phyloP scores from a whole-genome alignment of 2,797 vertebrate species.

The Malacoctenus gilli region DNA sequence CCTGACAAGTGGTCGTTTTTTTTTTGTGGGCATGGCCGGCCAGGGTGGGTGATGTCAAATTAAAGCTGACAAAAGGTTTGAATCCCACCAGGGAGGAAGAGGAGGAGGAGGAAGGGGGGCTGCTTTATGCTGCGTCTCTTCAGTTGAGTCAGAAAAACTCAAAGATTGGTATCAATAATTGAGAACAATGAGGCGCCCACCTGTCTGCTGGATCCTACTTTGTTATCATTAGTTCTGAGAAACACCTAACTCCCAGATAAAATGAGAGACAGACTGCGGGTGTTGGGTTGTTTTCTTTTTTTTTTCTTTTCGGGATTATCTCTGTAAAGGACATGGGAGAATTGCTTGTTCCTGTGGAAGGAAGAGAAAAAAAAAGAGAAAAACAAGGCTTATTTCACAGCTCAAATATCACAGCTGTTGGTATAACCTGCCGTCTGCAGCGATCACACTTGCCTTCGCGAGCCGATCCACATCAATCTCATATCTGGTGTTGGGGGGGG shows the following conservation, averaged over 20 bases:
- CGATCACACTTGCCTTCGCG: conserved; percentile 58
- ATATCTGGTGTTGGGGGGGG: conserved; percentile 69
- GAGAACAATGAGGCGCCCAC: conserved; percentile 46
- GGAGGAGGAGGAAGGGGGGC: too few species aligned
- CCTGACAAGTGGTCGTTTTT: conserved; percentile 63
- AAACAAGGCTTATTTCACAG: conserved; percentile 69
- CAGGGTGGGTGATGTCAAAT: conserved; percentile 40
- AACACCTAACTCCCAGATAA: conserved; percentile 33
- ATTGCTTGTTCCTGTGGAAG: conserved; percentile 54
- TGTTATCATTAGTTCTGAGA: conserved; percentile 41
- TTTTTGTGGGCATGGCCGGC: conserved; percentile 28
- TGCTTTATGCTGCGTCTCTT: conserved; percentile 2
- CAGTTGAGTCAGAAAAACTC: too few species aligned
- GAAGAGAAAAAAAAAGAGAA: conserved; percentile 11
- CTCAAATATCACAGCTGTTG: conserved; percentile 78
- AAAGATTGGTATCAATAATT: conserved; percentile 54
- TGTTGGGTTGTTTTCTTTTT: too few species aligned
- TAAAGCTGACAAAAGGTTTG: conserved; percentile 36
- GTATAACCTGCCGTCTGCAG: conserved; percentile 67
- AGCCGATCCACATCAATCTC: conserved; percentile 67
- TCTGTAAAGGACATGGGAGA: conserved; percentile 65
- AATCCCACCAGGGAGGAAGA: too few species aligned
- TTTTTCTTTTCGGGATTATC: conserved; percentile 66
- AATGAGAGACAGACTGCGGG: conserved; percentile 54
- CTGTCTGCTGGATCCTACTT: conserved; percentile 36